Evolutionary conservation across 2,113 vertebrate genomes (phyloP).

Genomic region (Ptilorrhoa leucosticta): DNA sequence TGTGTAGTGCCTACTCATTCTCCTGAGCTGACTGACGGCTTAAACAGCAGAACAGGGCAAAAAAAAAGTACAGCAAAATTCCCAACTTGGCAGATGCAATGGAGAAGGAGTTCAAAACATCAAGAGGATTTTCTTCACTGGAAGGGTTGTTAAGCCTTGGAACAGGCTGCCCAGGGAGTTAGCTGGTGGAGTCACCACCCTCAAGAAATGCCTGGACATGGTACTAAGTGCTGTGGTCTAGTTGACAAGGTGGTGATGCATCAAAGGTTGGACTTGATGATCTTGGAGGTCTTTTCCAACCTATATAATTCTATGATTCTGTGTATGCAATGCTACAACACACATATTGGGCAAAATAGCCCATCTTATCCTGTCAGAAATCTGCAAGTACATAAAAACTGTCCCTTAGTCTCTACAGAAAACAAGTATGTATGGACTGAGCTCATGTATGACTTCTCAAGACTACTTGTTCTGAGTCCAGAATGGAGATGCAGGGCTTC

Average conservation of each 20-base stretch:
- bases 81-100: background rate
- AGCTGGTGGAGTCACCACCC: background rate
- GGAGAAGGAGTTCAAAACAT: background rate
- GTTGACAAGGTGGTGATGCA: background rate
- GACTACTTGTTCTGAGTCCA: background rate
- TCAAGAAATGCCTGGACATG: background rate
- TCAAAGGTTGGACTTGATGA: background rate
- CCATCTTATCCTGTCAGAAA: background rate
- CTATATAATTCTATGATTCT: background rate
- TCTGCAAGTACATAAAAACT: background rate
- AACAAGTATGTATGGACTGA: background rate
- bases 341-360: background rate
- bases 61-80: background rate
- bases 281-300: background rate
- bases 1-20: background rate
- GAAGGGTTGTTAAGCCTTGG: background rate
- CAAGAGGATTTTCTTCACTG: background rate
- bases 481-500: background rate
- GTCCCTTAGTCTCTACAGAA: background rate
- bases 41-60: background rate
- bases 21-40: background rate
- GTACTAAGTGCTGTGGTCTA: background rate
- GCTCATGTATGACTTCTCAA: background rate
- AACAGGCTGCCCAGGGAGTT: background rate
- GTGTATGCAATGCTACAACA: background rate